These are phyloP conservation scores for Heliconius himera DNA, from an alignment of 1,140 invertebrate species.

Conservation along the genomic window DNA sequence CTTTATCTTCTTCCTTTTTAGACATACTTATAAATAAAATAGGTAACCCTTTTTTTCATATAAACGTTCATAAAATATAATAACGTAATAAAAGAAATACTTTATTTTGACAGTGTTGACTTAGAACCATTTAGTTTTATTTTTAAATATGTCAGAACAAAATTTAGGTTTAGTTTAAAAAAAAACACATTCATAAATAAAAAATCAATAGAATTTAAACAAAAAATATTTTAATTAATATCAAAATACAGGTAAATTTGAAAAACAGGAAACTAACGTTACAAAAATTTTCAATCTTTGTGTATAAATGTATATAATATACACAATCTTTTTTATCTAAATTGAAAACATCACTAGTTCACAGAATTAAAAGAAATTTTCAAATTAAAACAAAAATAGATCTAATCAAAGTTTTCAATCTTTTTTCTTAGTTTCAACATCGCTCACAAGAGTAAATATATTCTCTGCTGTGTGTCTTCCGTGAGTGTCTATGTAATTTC, in stretches of 20 bases:
- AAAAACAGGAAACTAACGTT: no score
- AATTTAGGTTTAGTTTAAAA: no score
- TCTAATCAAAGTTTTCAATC: constrained; percentile 37
- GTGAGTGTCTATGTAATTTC: constrained; percentile 67
- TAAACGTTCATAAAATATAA: no score
- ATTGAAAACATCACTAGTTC: neutral
- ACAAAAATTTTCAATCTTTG: no score
- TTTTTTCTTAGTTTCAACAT: constrained; percentile 67
- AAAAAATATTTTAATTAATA: no score
- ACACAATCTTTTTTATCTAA: no score
- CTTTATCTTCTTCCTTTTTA: constrained; percentile 65
- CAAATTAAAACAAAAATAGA: neutral
- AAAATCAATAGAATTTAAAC: no score
- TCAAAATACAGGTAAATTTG: no score
- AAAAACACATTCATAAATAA: no score
- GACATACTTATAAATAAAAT: constrained; percentile 29
- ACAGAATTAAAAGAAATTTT: neutral
- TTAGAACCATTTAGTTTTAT: no score
- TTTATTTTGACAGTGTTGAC: neutral
- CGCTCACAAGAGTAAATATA: constrained; percentile 70
- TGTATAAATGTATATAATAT: no score
- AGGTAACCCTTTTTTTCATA: neutral
- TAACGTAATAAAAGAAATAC: neutral
- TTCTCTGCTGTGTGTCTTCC: constrained; percentile 69
- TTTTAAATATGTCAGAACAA: no score